Percentiles rank a stretch among this genome's conserved stretches.
These are phyloP conservation scores for Brachynemurus nebulosus DNA, from an alignment of 2,888 invertebrate genomes.

Conservation along the genomic window DNA sequence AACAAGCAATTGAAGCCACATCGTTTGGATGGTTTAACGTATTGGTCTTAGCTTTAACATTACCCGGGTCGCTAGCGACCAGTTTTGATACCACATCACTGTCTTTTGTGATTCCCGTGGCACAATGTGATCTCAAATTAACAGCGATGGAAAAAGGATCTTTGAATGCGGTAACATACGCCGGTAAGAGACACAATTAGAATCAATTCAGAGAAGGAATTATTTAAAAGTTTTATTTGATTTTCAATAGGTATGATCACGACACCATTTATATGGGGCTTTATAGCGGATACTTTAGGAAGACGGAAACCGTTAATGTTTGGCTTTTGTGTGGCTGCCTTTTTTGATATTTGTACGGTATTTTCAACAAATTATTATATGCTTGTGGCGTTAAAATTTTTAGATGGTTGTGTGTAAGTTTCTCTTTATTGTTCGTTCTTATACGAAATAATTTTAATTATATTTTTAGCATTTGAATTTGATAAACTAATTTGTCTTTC, in stretches of 20 bases:
- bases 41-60: slow-evolving; percentile 40
- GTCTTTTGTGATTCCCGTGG: slow-evolving; percentile 59
- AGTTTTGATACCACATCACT: slow-evolving; percentile 58
- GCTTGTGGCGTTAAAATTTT: slow-evolving; percentile 55
- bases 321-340: slow-evolving; percentile 47
- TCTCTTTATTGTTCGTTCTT: too few species aligned
- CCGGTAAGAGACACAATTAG: slow-evolving; percentile 37
- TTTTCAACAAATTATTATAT: slow-evolving; percentile 50
- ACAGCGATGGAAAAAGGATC: slow-evolving; percentile 55
- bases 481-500: background rate
- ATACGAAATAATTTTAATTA: background rate
- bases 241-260: slow-evolving; percentile 52
- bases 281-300: slow-evolving; percentile 59
- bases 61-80: slow-evolving; percentile 52
- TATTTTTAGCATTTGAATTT: background rate
- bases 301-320: slow-evolving; percentile 49
- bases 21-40: slow-evolving; percentile 59
- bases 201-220: too few species aligned
- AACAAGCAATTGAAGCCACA: slow-evolving; percentile 51
- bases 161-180: slow-evolving; percentile 55
- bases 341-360: slow-evolving; percentile 48
- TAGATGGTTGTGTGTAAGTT: slow-evolving; percentile 62
- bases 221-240: background rate
- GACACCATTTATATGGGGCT: slow-evolving; percentile 65
- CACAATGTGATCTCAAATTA: slow-evolving; percentile 58